Conservation (phyloP, 1,140 invertebrate genomes). For the Kradibia gibbosae region DNA sequence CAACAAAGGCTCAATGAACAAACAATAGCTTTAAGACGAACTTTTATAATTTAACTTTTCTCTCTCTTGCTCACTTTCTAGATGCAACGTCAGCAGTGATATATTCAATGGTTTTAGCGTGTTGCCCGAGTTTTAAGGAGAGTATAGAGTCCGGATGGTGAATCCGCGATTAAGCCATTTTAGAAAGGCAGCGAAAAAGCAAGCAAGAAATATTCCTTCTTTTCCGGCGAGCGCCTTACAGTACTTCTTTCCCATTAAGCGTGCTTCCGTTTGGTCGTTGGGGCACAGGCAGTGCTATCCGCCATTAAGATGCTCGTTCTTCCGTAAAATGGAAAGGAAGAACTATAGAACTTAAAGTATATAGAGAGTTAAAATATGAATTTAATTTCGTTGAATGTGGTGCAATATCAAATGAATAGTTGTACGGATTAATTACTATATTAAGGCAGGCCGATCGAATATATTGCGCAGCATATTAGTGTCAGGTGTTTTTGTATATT, state of each 20-base stretch:
- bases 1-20: background rate
- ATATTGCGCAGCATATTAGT: conserved; percentile 5
- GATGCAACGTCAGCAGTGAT: conserved; percentile 58
- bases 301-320: conserved; percentile 68
- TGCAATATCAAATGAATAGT: background rate
- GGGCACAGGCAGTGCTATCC: conserved; percentile 21
- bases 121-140: conserved; percentile 37
- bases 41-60: conserved; percentile 22
- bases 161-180: conserved; percentile 67
- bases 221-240: conserved; percentile 54
- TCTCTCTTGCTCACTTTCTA: conserved; percentile 38
- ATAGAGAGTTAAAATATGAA: conserved; percentile 45
- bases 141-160: conserved; percentile 37
- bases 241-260: conserved; percentile 68
- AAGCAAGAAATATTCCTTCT: conserved; percentile 45
- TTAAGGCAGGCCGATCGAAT: conserved; percentile 22
- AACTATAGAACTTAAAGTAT: background rate
- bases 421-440: conserved; percentile 28
- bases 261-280: conserved; percentile 64
- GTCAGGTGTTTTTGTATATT: conserved; percentile 13
- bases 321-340: conserved; percentile 58
- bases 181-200: conserved; percentile 59
- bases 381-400: conserved; percentile 40
- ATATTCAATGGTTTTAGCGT: conserved; percentile 64
- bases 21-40: conserved; percentile 32